These are phyloP conservation scores for Scaptomyza graminum DNA, from an alignment of 1,140 invertebrate genomes.

Conservation along the genomic window DNA sequence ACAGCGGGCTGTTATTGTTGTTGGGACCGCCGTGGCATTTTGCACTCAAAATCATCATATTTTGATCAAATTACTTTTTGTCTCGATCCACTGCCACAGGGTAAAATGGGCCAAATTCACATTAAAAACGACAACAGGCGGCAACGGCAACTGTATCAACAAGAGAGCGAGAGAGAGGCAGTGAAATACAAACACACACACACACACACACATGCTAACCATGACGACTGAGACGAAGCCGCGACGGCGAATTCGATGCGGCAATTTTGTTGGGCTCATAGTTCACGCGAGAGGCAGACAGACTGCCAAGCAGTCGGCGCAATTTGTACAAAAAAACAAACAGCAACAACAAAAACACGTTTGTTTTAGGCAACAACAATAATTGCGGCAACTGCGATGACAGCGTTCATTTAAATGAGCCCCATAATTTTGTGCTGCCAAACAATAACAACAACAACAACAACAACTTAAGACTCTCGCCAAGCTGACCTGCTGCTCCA, in stretches of 20 bases:
- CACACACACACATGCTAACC: not conserved
- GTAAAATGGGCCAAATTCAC: slow-evolving; percentile 16
- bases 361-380: slow-evolving; percentile 22
- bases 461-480: slow-evolving; percentile 7
- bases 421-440: slow-evolving; percentile 14
- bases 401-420: slow-evolving; percentile 44
- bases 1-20: slow-evolving; percentile 18
- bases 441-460: slow-evolving; percentile 15
- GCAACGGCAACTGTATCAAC: slow-evolving; percentile 47
- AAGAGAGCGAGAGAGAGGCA: slow-evolving; percentile 22
- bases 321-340: slow-evolving; percentile 17
- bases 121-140: not conserved
- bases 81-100: slow-evolving; percentile 27
- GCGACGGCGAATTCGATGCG: slow-evolving; percentile 39
- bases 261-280: slow-evolving; percentile 31
- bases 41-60: slow-evolving; percentile 34
- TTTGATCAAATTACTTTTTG: slow-evolving; percentile 45
- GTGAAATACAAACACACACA: not conserved
- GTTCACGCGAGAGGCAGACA: slow-evolving; percentile 8
- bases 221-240: not conserved
- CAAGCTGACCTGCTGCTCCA: slow-evolving; percentile 52
- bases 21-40: slow-evolving; percentile 45
- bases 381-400: slow-evolving; percentile 11
- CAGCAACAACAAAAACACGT: slow-evolving; percentile 28
- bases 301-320: slow-evolving; percentile 4